These are phyloP conservation scores for Melitaea cinxia DNA, from an alignment of 1,140 invertebrate species.

Conservation along the genomic window DNA sequence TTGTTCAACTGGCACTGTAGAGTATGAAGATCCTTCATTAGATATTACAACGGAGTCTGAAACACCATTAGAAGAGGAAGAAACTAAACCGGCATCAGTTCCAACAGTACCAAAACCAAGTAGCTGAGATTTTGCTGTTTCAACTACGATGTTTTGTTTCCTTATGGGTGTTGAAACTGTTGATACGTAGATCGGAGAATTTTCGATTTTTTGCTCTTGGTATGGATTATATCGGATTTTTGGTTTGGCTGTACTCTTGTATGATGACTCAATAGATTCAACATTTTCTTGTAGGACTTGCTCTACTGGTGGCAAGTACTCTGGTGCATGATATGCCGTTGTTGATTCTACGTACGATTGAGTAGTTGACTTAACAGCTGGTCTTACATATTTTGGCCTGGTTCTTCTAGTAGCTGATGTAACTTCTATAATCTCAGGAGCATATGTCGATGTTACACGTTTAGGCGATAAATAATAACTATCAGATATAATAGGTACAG, in stretches of 20 bases:
- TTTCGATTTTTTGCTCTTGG: constrained; percentile 37
- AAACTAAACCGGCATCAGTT: constrained; percentile 64
- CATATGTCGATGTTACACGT: constrained; percentile 41
- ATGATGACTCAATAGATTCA: constrained; percentile 42
- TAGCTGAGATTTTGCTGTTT: constrained; percentile 70
- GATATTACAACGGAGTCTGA: constrained; percentile 51
- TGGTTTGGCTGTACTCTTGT: constrained; percentile 39
- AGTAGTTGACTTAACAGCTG: constrained; percentile 55
- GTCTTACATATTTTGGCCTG: constrained; percentile 47
- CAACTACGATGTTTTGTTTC: constrained; percentile 72
- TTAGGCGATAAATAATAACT: constrained; percentile 41
- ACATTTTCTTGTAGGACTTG: constrained; percentile 44
- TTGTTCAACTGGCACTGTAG: constrained; percentile 63
- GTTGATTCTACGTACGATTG: constrained; percentile 56
- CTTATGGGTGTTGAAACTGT: constrained; percentile 50
- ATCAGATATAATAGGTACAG: constrained; percentile 44
- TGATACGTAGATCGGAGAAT: constrained; percentile 35
- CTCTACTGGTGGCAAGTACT: constrained; percentile 66
- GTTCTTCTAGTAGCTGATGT: constrained; percentile 34
- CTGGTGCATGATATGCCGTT: constrained; percentile 60
- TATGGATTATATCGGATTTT: constrained; percentile 55
- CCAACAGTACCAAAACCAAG: constrained; percentile 68
- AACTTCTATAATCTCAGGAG: constrained; percentile 37
- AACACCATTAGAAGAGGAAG: constrained; percentile 48
- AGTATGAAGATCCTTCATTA: constrained; percentile 42